Evolutionary conservation across 2,888 invertebrate genomes (phyloP).

Genomic region (Synergus laeviventris): DNA sequence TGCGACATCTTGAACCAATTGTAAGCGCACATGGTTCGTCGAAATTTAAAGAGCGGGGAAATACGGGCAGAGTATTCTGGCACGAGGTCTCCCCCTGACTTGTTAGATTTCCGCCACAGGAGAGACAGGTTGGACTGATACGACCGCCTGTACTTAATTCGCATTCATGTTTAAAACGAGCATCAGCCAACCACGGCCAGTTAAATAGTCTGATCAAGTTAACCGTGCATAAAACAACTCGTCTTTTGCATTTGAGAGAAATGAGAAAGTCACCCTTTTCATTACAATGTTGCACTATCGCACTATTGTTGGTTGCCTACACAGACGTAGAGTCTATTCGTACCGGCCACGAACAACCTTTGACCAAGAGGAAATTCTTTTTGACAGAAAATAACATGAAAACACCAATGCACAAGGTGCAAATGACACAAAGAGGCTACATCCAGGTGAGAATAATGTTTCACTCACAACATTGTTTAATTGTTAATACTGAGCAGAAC

Average conservation of each 20-base stretch:
- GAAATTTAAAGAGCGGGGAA: conserved; percentile 38
- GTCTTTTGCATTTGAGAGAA: not conserved
- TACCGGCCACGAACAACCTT: not conserved
- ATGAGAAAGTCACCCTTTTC: conserved; percentile 30
- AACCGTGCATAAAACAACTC: not conserved
- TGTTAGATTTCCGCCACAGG: conserved; percentile 37
- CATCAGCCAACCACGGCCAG: conserved; percentile 46
- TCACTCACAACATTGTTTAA: not conserved
- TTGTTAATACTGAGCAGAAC: not conserved
- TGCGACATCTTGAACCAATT: conserved; percentile 18
- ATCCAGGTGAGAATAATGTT: conserved; percentile 79
- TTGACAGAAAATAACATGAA: conserved; percentile 13
- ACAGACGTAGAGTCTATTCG: not conserved
- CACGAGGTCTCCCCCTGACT: conserved; percentile 29
- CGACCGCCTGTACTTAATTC: conserved; percentile 48
- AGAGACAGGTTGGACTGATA: conserved; percentile 47
- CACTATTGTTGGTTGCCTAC: not conserved
- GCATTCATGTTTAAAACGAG: conserved; percentile 54
- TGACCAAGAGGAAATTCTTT: conserved; percentile 7
- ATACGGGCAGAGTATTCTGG: conserved; percentile 5
- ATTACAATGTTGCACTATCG: conserved; percentile 12
- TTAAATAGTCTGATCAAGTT: conserved; percentile 17
- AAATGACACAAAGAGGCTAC: conserved; percentile 83
- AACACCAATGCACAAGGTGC: conserved; percentile 79
- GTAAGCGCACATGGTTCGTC: not conserved